These are phyloP conservation scores for Phylloscopus whistleri DNA, from an alignment of 2,113 vertebrate genomes.

Conservation along the genomic window DNA sequence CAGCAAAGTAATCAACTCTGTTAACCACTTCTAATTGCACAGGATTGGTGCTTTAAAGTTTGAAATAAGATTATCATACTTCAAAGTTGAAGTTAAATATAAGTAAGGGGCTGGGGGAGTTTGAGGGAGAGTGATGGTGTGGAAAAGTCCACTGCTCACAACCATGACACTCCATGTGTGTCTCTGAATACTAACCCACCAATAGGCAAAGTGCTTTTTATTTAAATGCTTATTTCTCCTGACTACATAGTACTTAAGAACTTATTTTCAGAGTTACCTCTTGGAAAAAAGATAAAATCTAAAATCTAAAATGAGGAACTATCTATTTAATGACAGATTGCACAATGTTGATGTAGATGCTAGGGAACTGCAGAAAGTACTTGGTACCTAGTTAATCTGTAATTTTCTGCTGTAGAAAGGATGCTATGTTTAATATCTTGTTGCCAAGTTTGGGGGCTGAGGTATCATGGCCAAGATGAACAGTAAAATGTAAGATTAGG, in stretches of 20 bases:
- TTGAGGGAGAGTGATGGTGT: background rate
- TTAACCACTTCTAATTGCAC: background rate
- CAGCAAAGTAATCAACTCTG: background rate
- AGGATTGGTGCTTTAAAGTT: background rate
- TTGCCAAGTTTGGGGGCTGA: background rate
- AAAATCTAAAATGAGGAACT: background rate
- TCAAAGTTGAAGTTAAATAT: background rate
- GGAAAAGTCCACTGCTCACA: background rate
- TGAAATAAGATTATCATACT: background rate
- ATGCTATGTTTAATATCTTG: background rate
- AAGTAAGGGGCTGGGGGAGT: background rate
- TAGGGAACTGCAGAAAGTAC: background rate
- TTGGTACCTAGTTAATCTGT: background rate
- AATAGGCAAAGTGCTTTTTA: background rate
- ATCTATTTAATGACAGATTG: background rate
- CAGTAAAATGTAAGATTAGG: background rate
- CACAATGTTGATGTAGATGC: background rate
- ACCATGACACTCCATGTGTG: rapidly evolving
- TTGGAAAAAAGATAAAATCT: too few relatives aligned
- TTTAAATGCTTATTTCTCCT: background rate
- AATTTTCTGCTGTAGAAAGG: background rate
- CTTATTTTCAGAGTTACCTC: background rate
- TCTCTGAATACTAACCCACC: background rate
- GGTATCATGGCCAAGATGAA: background rate
- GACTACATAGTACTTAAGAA: background rate